Evolutionary conservation across 2,113 vertebrate genomes (phyloP), one percentile per base, ranked within the genome.

Genomic region (Corythornis madagascariensis): DNA sequence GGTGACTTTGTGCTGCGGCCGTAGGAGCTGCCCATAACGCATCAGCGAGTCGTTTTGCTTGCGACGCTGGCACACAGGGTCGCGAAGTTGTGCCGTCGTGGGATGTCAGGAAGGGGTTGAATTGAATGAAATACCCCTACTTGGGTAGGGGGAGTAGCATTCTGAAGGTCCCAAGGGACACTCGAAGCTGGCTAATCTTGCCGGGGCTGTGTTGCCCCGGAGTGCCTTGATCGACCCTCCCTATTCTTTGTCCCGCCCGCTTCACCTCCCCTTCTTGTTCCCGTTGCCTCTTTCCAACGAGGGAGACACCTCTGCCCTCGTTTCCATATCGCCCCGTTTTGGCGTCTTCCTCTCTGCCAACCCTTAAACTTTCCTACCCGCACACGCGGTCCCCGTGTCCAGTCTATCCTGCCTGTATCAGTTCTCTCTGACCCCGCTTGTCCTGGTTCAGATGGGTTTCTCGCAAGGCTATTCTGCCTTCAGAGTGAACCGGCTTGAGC

Each of bases 211-310:
- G 8, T 71, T 4, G 48, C 16, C 12, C 31, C 15, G 5, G 15
- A 1, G 2, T 29, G 53, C 3, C 22, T 6, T 1, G 1, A 9
- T 19, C 14, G 2, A 64, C 6, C 6, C 7, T 57, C 15, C 45
- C 24, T 10, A 25, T 33, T 15, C 17, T 8, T 20, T 31, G 4
- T 57, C 19, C 22, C 21, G 2, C 38, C 53, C 20, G 4, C 22
- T 70, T 40, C 33, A 21, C 25, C 33, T 66, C 25, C 13, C 12
- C 4, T 73, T 70, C 19, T 81, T 45, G 16, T 8, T 86, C n/a
- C 29, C 8, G 1, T n/a, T 69, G 65, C 24, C 48, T 67, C 22
- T 48, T 86, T 64, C 28, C 53, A 65, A 10, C 2, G 18, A 53
- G 20, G 33, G 19, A 10, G 12, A 18, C 40, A 6, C 5, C 6